Base-by-base conservation (phyloP, 2,113 vertebrate species). In the Glareola pratincola region DNA sequence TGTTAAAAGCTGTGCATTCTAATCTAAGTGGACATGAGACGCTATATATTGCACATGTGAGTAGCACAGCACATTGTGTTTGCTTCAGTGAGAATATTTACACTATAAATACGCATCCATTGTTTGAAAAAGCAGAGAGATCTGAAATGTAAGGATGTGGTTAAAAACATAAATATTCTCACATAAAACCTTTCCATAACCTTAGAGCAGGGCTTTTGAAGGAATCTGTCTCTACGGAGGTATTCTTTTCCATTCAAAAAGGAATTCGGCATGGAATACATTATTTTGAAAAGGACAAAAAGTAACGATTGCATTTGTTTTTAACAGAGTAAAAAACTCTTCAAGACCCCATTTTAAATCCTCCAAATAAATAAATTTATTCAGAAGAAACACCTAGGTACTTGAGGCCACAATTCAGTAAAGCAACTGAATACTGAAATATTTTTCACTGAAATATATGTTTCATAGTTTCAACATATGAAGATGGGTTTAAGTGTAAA, bases 11-110 rank as follows among this genome's bases (percentile, higher is more conserved):
- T 97, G 98, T 97, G 97, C 95, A 94, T 98, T 97, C 98, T 99
- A 98, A 99, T 98, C 97, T 72, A 97, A 98, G 98, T 97, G 98
- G 99, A 99, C 99, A 98, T 96, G 98, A 98, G 98, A 98, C 53
- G 50, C 94, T 92, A 81, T 96, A 93, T 92, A 97, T 51, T 54
- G 94, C 91, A 97, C 96, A 96, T 77, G 92, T 94, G 92, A 92
- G 94, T 91, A 89, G 77, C 88, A 66, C 50, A 64, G 85, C 84
- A 89, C 93, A 96, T 96, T 94, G 94, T 89, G 69, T 87, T 97
- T 93, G 90, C 94, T 97, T 97, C 76, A 94, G 83, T 95, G 95
- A 91, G 85, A 94, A 30, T 90, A 90, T 96, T 93, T 90, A 95
- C 92, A 59, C 78, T 78, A 85, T 92, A 96, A 96, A 97, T 74